These are phyloP conservation scores for Vulpes lagopus DNA, from an alignment of 2,113 vertebrate species.

Conservation along the genomic window DNA sequence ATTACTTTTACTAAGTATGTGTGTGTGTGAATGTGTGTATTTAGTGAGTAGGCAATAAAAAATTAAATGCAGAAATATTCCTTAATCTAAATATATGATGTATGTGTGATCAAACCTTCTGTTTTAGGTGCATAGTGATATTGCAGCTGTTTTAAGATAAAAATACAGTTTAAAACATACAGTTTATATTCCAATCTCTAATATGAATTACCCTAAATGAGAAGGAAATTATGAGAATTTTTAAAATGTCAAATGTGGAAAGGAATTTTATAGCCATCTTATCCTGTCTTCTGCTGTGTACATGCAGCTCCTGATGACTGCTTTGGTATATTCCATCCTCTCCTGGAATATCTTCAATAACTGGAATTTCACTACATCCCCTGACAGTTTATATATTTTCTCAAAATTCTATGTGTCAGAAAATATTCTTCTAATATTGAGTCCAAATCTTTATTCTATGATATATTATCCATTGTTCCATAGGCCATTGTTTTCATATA, in stretches of 20 bases:
- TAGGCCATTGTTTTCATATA: not conserved
- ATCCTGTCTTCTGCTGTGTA: not conserved
- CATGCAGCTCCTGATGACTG: not conserved
- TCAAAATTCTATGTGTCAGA: not conserved
- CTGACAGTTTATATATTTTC: not conserved
- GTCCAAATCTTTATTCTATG: not conserved
- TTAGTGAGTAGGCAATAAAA: not conserved
- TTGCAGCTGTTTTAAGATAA: conserved; percentile 40
- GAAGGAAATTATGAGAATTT: not conserved
- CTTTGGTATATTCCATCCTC: not conserved
- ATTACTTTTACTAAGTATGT: conserved; percentile 58
- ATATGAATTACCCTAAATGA: not conserved
- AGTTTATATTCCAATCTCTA: conserved; percentile 54
- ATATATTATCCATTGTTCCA: not conserved
- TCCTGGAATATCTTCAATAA: not conserved
- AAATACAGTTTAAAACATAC: conserved; percentile 51
- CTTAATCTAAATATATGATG: not conserved
- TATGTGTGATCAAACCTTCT: not conserved
- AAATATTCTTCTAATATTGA: not conserved
- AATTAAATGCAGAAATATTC: not conserved
- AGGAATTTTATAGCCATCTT: not conserved
- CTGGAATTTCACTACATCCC: not conserved
- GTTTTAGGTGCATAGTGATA: conserved; percentile 65
- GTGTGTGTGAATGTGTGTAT: not conserved
- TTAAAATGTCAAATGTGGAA: not conserved